phyloP scores from a whole-genome alignment of 2,888 invertebrate genomes.

The Cyclophora punctaria region DNA sequence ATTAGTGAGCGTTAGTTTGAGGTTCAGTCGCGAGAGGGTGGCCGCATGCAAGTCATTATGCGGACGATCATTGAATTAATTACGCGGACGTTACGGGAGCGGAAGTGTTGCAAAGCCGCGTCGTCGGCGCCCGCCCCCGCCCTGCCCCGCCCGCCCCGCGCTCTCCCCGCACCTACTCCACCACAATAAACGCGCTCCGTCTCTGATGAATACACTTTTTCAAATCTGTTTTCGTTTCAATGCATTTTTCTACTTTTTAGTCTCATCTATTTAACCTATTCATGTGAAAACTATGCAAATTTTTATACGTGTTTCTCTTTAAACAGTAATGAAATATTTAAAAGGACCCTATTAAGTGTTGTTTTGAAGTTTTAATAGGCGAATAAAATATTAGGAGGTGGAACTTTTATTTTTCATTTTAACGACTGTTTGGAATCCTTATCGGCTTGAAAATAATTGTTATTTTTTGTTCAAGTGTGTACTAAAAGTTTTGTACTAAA shows the following conservation, averaged over 20 bases:
- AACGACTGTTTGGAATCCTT: neutral
- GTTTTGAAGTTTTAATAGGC: slow-evolving; percentile 3
- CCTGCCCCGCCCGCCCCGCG: slow-evolving; percentile 9
- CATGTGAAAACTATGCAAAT: slow-evolving; percentile 24
- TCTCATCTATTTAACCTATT: slow-evolving; percentile 17
- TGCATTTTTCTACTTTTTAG: slow-evolving; percentile 14
- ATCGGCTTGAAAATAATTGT: too few species aligned
- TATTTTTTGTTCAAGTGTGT: slow-evolving; percentile 4
- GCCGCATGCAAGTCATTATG: slow-evolving; percentile 70
- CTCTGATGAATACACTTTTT: slow-evolving; percentile 23
- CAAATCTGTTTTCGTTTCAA: slow-evolving; percentile 17
- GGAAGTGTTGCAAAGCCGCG: slow-evolving; percentile 42
- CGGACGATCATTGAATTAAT: slow-evolving; percentile 72
- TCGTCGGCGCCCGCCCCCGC: slow-evolving; percentile 16
- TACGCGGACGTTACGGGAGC: slow-evolving; percentile 46
- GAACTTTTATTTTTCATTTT: neutral
- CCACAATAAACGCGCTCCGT: slow-evolving; percentile 21
- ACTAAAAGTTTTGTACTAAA: slow-evolving; percentile 10
- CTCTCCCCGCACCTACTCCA: slow-evolving; percentile 12
- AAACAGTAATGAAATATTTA: slow-evolving; percentile 16
- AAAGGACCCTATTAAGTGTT: slow-evolving; percentile 9
- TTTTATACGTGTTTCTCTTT: slow-evolving; percentile 12
- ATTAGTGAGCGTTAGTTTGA: slow-evolving; percentile 63
- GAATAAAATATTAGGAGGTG: too few species aligned
- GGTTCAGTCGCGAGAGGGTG: slow-evolving; percentile 44